Conservation (phyloP, 2,797 vertebrate species). For the Halcyon chelicuti region DNA sequence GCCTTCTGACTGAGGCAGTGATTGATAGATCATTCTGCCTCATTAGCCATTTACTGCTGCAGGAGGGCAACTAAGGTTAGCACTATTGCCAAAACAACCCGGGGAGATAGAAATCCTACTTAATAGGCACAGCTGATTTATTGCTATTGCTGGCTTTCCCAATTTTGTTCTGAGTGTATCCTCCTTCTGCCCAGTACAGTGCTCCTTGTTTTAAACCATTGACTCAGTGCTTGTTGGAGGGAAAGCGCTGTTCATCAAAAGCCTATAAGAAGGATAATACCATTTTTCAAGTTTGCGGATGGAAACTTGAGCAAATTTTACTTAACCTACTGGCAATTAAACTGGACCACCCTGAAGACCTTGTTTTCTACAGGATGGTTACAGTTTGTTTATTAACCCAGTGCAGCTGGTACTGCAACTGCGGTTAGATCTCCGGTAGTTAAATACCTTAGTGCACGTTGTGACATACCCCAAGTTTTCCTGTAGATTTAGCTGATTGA, state of each 20-base stretch:
- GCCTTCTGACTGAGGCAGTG: slow-evolving; percentile 39
- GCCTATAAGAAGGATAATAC: not conserved
- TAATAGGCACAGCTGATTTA: slow-evolving; percentile 61
- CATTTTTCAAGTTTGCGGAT: not conserved
- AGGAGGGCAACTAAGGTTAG: slow-evolving; percentile 59
- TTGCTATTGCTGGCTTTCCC: slow-evolving; percentile 15
- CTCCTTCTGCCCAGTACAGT: not conserved
- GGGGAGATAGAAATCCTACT: slow-evolving; percentile 57
- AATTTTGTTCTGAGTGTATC: not conserved
- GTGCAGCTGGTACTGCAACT: not conserved
- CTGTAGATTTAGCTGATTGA: not conserved
- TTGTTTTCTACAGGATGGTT: not conserved
- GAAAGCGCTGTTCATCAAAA: not conserved
- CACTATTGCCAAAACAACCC: slow-evolving; percentile 59
- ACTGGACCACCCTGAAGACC: not conserved
- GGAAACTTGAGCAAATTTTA: slow-evolving; percentile 15
- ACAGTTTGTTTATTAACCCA: not conserved
- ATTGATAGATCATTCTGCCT: slow-evolving; percentile 56
- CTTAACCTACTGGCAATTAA: not conserved
- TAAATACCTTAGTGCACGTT: not conserved
- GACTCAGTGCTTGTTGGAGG: not conserved
- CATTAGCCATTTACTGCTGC: slow-evolving; percentile 65
- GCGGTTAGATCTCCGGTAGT: not conserved
- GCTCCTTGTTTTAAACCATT: not conserved
- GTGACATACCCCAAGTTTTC: not conserved